Evolutionary conservation across 2,113 vertebrate genomes (phyloP), one percentile per base, ranked within the genome.

Genomic region (Eurypyga helias): DNA sequence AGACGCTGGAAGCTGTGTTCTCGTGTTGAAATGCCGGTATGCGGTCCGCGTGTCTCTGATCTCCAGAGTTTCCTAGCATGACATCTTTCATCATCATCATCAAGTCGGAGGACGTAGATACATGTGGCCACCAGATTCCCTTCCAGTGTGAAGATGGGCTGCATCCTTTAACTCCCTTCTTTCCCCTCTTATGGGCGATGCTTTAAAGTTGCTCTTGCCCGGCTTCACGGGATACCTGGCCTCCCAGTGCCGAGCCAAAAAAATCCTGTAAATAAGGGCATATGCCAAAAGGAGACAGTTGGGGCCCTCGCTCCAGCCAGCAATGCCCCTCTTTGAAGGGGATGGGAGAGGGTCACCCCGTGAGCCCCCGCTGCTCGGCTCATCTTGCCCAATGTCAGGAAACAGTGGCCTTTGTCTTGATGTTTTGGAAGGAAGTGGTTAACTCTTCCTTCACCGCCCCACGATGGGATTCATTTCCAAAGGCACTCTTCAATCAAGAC

Each of bases 51-150:
- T 93, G 90, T 87, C 92, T 97, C 96, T 85, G 96, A 89, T 96
- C 93, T 94, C 77, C 83, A 58, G 93, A 90, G 88, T 91, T 97
- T 96, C 97, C 96, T 94, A 96, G 96, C 96, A 92, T 97, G 96
- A 96, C 97, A 97, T 97, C 97, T 98, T 98, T 98, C 98, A 97
- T 97, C 97, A 97, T 82, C 96, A 94, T 96, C 96, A 95, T 98
- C 97, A 96, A 97, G 94, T 43, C 48, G 2, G 83, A 94, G 76
- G 95, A 96, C 43, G 24, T 48, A 45, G 96, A 90, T 94, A 97
- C 98, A 98, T 98, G 97, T 98, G 98, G 97, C 90, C 96, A 95
- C 98, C 98, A 98, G 98, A 98, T 98, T 97, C 88, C 33, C 94
- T 93, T 97, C 90, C 91, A 95, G 97, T 55, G 34, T 79, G 70